Percentiles rank a stretch among this genome's conserved stretches.
Evolutionary conservation across 2,888 invertebrate genomes (phyloP).

Genomic region (Cosmia pyralina): DNA sequence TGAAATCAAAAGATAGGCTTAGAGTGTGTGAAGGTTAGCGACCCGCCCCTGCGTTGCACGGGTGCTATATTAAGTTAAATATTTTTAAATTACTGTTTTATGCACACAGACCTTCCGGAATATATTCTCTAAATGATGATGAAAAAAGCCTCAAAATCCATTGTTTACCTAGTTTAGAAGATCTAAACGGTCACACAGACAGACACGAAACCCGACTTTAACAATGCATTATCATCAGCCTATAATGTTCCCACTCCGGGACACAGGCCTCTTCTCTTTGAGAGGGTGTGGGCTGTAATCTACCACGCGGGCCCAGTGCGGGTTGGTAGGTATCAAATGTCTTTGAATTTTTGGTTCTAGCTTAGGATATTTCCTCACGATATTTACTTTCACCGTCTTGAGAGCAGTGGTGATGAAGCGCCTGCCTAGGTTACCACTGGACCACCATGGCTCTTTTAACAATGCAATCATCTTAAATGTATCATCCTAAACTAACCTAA

Average conservation of each 20-base stretch:
- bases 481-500: too few species aligned
- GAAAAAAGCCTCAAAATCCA: background rate
- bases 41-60: background rate
- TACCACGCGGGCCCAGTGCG: too few species aligned
- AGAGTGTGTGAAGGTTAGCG: conserved; percentile 35
- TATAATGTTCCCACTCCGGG: too few species aligned
- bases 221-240: too few species aligned
- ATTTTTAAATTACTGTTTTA: background rate
- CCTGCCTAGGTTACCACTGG: too few species aligned
- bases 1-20: conserved; percentile 49
- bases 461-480: conserved; percentile 6
- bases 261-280: too few species aligned
- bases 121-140: background rate
- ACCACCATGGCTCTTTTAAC: background rate
- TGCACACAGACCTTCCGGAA: background rate
- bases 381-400: too few species aligned
- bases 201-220: background rate
- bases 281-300: too few species aligned
- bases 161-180: background rate
- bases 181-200: background rate
- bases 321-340: too few species aligned
- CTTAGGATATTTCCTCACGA: too few species aligned
- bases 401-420: too few species aligned
- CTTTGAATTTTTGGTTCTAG: too few species aligned
- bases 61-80: background rate